phyloP scores from a whole-genome alignment of 2,888 invertebrate species.

The Eristalinus sepulchralis region DNA sequence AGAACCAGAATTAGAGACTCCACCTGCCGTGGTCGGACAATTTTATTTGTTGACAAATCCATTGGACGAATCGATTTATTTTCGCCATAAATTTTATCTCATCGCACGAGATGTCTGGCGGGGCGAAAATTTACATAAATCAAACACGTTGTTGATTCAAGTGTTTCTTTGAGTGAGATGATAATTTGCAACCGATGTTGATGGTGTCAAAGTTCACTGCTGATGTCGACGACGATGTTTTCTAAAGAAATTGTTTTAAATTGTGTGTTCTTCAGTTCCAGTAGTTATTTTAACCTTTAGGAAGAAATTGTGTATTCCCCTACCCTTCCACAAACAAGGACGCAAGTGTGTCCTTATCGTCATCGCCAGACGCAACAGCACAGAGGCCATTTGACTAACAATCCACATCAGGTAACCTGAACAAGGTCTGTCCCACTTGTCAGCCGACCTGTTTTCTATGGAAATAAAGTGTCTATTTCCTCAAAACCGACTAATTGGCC shows the following conservation, averaged over 20 bases:
- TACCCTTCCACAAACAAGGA: too few relatives aligned
- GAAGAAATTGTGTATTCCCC: too few relatives aligned
- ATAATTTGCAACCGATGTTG: neutral
- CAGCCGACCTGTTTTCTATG: neutral
- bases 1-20: neutral
- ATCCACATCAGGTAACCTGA: neutral
- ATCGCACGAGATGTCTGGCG: neutral
- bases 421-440: neutral
- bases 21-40: neutral
- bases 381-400: neutral
- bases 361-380: neutral
- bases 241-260: too few relatives aligned
- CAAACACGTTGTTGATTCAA: neutral
- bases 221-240: too few relatives aligned
- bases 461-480: neutral
- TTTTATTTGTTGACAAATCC: neutral
- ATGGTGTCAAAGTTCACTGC: neutral
- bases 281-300: too few relatives aligned
- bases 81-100: neutral
- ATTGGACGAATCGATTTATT: neutral
- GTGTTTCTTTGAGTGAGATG: neutral
- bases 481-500: neutral
- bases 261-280: too few relatives aligned
- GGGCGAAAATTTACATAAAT: neutral
- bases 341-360: neutral